Percentiles rank a stretch among this genome's conserved stretches.
Evolutionary conservation across 2,113 vertebrate genomes (phyloP).

Genomic region (Pitta sordida): DNA sequence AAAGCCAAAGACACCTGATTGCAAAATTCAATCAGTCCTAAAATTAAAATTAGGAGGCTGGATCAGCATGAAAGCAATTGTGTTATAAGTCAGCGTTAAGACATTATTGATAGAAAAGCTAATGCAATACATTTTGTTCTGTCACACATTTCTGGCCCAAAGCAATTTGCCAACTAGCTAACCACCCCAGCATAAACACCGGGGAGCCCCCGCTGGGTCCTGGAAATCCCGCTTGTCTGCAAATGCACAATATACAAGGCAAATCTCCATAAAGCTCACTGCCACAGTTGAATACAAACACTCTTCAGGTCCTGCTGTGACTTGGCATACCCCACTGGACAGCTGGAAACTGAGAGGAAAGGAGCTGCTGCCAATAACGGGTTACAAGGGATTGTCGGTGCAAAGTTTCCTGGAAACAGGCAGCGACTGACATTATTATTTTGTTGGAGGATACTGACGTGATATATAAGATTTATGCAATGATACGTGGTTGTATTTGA

Average conservation of each 20-base stretch:
- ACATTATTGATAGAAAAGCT: constrained; percentile 67
- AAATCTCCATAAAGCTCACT: constrained; percentile 68
- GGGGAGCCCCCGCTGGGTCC: constrained; percentile 81
- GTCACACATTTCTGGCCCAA: constrained; percentile 66
- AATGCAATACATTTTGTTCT: constrained; percentile 67
- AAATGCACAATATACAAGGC: constrained; percentile 78
- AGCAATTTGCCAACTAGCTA: constrained; percentile 76
- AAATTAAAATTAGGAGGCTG: constrained; percentile 59
- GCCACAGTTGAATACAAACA: constrained; percentile 82
- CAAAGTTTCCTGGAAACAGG: constrained; percentile 72
- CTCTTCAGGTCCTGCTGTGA: constrained; percentile 91
- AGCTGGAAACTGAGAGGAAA: constrained; percentile 89
- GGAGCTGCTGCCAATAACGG: constrained; percentile 82
- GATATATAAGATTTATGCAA: constrained; percentile 17
- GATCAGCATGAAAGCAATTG: constrained; percentile 50
- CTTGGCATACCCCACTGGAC: constrained; percentile 92
- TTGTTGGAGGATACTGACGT: constrained; percentile 57
- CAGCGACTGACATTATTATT: constrained; percentile 58
- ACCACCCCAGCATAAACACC: constrained; percentile 86
- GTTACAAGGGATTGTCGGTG: constrained; percentile 75
- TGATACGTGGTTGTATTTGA: background rate
- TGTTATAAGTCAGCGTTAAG: constrained; percentile 53
- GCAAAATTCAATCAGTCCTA: constrained; percentile 39
- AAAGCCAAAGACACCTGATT: background rate
- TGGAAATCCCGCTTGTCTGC: constrained; percentile 84